Conservation (phyloP, 2,888 invertebrate genomes). For the Agrilus mali region DNA sequence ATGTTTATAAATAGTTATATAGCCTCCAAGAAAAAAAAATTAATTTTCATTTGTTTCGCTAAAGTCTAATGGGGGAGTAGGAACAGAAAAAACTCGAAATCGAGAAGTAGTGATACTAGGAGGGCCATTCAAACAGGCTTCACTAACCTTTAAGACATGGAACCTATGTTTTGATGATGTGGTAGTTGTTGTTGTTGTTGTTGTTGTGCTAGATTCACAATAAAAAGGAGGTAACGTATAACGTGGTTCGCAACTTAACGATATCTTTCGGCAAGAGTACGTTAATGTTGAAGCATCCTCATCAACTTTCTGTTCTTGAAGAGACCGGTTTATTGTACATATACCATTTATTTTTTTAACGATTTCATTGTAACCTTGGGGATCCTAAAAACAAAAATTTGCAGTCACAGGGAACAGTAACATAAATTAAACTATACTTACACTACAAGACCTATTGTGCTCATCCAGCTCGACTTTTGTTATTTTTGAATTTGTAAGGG, state of each 20-base stretch:
- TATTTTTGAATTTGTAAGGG: slow-evolving; percentile 27
- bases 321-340: slow-evolving; percentile 26
- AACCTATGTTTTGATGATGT: too few species aligned
- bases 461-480: slow-evolving; percentile 28
- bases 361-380: slow-evolving; percentile 24
- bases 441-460: slow-evolving; percentile 26
- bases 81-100: too few species aligned
- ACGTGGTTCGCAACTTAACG: slow-evolving; percentile 27
- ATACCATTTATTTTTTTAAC: slow-evolving; percentile 28
- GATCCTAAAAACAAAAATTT: slow-evolving; percentile 20
- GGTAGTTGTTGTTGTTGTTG: too few species aligned
- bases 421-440: slow-evolving; percentile 16
- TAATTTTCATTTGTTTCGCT: too few species aligned
- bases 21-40: too few species aligned
- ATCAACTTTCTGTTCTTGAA: slow-evolving; percentile 17
- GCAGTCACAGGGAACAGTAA: neutral
- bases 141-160: too few species aligned
- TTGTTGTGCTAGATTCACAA: too few species aligned
- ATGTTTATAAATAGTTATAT: too few species aligned
- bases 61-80: too few species aligned
- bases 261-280: slow-evolving; percentile 24
- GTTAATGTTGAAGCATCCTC: slow-evolving; percentile 10
- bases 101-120: too few species aligned
- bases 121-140: too few species aligned
- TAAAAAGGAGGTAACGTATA: slow-evolving; percentile 7